These are phyloP conservation scores for Bombus fervidus DNA, from an alignment of 1,140 invertebrate species.

Conservation along the genomic window DNA sequence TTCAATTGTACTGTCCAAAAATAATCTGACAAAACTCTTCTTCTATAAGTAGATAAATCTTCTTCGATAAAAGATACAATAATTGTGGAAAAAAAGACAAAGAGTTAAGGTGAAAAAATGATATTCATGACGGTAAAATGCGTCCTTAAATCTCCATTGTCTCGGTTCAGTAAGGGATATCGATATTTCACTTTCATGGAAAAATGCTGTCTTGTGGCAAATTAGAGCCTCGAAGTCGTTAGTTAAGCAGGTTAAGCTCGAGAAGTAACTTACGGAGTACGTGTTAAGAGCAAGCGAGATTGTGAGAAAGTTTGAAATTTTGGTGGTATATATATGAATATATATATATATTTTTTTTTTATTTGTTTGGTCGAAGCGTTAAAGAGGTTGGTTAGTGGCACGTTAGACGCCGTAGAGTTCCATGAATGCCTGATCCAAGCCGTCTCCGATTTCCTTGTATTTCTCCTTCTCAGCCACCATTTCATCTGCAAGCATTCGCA, in stretches of 20 bases:
- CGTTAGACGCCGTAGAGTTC: conserved; percentile 95
- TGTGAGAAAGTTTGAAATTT: conserved; percentile 51
- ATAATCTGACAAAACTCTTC: neutral
- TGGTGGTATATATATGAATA: neutral
- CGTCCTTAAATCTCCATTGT: neutral
- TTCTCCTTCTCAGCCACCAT: conserved; percentile 99
- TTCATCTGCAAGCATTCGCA: conserved; percentile 92
- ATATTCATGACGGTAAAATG: too few relatives aligned
- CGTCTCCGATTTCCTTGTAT: conserved; percentile 99
- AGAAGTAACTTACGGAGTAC: conserved; percentile 60
- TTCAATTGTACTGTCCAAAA: neutral
- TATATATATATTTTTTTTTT: conserved; percentile 29
- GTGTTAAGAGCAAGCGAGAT: conserved; percentile 73
- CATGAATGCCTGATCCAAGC: conserved; percentile 98
- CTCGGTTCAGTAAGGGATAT: neutral
- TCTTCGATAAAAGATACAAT: neutral
- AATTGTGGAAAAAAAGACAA: neutral
- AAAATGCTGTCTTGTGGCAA: neutral
- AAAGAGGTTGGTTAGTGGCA: conserved; percentile 62
- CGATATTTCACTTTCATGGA: neutral
- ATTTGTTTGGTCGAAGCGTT: conserved; percentile 71
- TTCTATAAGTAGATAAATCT: too few relatives aligned
- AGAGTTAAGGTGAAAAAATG: conserved; percentile 5
- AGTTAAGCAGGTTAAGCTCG: conserved; percentile 53
- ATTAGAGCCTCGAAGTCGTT: conserved; percentile 25